A percentile compares a stretch with the other conserved stretches of the same genome.
These are phyloP conservation scores for Cryptoprocta ferox DNA, from an alignment of 2,797 vertebrate species.

Conservation along the genomic window DNA sequence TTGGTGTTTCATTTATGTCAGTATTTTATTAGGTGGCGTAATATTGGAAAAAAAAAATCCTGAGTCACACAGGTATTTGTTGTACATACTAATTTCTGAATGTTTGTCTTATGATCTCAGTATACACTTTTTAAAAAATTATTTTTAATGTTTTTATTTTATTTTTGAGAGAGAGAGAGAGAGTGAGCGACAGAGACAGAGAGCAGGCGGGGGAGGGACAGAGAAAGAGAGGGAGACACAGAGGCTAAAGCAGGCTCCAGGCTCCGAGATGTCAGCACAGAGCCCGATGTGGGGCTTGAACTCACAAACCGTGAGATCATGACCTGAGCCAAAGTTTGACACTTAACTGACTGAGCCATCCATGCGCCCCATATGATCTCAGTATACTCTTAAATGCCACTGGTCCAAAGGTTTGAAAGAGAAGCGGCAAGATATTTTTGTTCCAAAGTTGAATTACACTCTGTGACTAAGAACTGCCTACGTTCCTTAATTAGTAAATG, in stretches of 20 bases:
- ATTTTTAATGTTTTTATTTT: too few species aligned
- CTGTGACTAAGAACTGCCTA: background rate
- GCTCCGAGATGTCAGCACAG: too few species aligned
- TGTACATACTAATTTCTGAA: conserved; percentile 37
- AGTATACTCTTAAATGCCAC: background rate
- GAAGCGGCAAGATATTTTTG: conserved; percentile 32
- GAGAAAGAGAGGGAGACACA: too few species aligned
- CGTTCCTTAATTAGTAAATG: conserved; percentile 44
- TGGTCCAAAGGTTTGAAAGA: conserved; percentile 46
- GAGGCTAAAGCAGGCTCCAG: too few species aligned
- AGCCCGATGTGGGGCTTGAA: too few species aligned
- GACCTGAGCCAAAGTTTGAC: too few species aligned
- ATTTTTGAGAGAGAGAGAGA: too few species aligned
- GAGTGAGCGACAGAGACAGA: too few species aligned
- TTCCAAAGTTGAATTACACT: conserved; percentile 30
- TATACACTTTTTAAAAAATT: background rate
- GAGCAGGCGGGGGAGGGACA: too few species aligned
- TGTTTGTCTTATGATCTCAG: background rate
- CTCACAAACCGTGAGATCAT: too few species aligned
- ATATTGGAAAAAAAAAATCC: background rate
- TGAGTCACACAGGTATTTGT: background rate
- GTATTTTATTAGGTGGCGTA: conserved; percentile 4
- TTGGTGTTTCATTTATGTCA: conserved; percentile 42
- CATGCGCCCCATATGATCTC: background rate
- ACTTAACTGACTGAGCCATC: too few species aligned